Evolutionary conservation across 2,113 vertebrate genomes (phyloP).

Genomic region (Carassius gibelio): DNA sequence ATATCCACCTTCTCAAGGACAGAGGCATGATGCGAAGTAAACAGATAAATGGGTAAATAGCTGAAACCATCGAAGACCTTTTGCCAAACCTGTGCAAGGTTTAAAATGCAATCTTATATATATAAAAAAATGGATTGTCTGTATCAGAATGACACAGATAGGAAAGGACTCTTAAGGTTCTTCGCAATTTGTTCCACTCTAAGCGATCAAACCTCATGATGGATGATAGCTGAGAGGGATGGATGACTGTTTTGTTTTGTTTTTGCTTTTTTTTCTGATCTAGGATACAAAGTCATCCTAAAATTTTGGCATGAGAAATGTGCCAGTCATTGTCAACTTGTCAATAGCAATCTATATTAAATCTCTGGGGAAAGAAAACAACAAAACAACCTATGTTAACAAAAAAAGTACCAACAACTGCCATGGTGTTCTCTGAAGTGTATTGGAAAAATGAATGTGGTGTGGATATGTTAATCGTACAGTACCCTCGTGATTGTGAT

Average conservation of each 20-base stretch:
- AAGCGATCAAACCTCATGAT: slow-evolving; percentile 45
- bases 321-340: slow-evolving; percentile 13
- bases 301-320: slow-evolving; percentile 22
- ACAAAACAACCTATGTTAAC: neutral
- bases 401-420: neutral
- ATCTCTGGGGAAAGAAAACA: neutral
- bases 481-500: neutral
- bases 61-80: neutral
- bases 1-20: slow-evolving; percentile 46
- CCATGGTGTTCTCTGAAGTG: neutral
- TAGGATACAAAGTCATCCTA: slow-evolving; percentile 13
- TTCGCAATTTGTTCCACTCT: slow-evolving; percentile 41
- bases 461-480: neutral
- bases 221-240: slow-evolving; percentile 39
- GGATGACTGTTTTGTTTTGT: slow-evolving; percentile 24
- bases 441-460: neutral
- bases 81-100: neutral
- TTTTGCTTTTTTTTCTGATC: neutral
- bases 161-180: slow-evolving; percentile 47
- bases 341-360: slow-evolving; percentile 35
- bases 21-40: slow-evolving; percentile 25
- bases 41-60: neutral
- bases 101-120: slow-evolving; percentile 33
- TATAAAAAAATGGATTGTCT: slow-evolving; percentile 13
- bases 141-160: slow-evolving; percentile 42